A percentile compares a stretch with the other conserved stretches of the same genome.
Conservation (phyloP, 2,113 vertebrate genomes). For the Clarias batrachus region DNA sequence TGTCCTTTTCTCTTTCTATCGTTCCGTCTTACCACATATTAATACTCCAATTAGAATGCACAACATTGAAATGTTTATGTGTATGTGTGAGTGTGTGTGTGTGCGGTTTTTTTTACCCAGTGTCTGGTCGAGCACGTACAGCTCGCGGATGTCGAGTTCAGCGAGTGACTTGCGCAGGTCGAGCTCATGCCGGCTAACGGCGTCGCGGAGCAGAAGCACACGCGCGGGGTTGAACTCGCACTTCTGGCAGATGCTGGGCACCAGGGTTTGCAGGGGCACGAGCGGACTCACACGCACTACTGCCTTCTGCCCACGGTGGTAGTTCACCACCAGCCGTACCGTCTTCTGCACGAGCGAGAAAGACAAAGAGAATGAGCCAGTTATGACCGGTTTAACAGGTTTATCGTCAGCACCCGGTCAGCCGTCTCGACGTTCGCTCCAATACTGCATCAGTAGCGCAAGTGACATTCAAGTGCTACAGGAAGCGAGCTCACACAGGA, state of each 20-base stretch:
- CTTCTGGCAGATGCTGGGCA: slow-evolving; percentile 91
- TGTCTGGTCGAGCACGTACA: slow-evolving; percentile 87
- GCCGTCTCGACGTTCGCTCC: neutral
- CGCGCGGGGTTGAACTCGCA: slow-evolving; percentile 86
- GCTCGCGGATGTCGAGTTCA: slow-evolving; percentile 86
- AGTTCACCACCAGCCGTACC: slow-evolving; percentile 92
- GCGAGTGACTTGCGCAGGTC: slow-evolving; percentile 84
- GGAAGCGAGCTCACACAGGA: neutral
- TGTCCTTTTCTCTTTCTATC: neutral
- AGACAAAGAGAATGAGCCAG: slow-evolving; percentile 9
- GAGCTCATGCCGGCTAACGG: slow-evolving; percentile 79
- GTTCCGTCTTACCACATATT: neutral
- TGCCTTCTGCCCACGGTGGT: slow-evolving; percentile 87
- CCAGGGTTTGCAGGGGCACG: slow-evolving; percentile 79
- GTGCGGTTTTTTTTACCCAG: slow-evolving; percentile 75
- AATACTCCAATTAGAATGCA: too few relatives aligned
- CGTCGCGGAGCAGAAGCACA: slow-evolving; percentile 83
- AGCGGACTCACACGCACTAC: slow-evolving; percentile 90
- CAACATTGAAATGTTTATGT: neutral
- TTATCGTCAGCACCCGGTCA: neutral
- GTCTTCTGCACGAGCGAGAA: slow-evolving; percentile 77
- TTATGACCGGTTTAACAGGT: neutral
- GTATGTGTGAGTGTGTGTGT: neutral
- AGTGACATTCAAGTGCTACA: neutral
- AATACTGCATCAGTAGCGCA: neutral